Evolutionary conservation across 2,888 invertebrate genomes (phyloP), one percentile per base, ranked within the genome.

Genomic region (Acutogordius australiensis): DNA sequence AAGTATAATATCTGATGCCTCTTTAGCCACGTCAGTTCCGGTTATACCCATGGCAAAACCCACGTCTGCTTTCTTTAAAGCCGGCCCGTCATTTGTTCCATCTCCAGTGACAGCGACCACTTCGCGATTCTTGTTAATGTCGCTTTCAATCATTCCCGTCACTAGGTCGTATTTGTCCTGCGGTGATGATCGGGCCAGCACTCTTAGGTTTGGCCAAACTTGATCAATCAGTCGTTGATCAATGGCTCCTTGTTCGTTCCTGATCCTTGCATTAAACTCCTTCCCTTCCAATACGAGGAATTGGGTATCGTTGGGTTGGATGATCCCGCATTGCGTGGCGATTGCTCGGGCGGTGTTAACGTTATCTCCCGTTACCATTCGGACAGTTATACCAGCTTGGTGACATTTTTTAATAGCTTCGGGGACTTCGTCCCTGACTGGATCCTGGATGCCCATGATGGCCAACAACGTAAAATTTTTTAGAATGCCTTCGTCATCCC

Each of bases 351-450:
- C 73, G 1, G 73, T 73, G 65, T 72, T 74, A 30, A 75, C 70
- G 63, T 75, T 75, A 65, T 75, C 74, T 28, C 74, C 75, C 1
- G 75, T 75, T 27, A 75, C 75, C 75, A 75, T 75, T 60, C 75
- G 67, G 4, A 75, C 74, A 13, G 69, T 69, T 62, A 75, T 74
- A 30, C 75, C 75, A 1, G 75, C 70, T 26, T 65, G 63, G 65
- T 74, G 73, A 65, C 75, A 75, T 62, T 71, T 70, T 57, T 65
- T 66, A 60, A 75, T 75, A 27, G 75, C 73, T 37, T 69, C 70
- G 1, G 74, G 75, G 23, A 73, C 73, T 68, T 73, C 72, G n/a
- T 69, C 70, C 64, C 74, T 64, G 60, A 75, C 74, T 2, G 75
- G 75, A 65, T 75, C 75, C 65, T 75, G 73, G 62, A 75, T 75